A percentile compares a stretch with the other conserved stretches of the same genome.
Evolutionary conservation across 2,797 vertebrate genomes (phyloP).

Genomic region (Leptoclinus maculatus): DNA sequence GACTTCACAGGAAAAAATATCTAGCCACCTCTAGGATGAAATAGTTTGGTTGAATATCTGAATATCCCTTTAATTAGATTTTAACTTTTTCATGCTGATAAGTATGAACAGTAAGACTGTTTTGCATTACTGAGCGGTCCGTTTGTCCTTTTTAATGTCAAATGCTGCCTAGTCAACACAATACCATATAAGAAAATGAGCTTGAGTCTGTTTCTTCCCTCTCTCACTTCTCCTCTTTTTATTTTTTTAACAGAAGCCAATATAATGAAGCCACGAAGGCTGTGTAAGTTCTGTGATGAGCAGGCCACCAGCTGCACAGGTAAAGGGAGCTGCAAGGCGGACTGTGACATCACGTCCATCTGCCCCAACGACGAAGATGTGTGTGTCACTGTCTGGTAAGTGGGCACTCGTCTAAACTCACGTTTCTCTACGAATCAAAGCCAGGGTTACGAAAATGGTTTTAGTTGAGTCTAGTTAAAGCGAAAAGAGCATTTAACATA

Average conservation of each 20-base stretch:
- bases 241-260: slow-evolving; percentile 43
- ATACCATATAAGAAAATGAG: not conserved
- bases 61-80: slow-evolving; percentile 30
- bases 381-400: slow-evolving; percentile 83
- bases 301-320: slow-evolving; percentile 62
- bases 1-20: slow-evolving; percentile 44
- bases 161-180: not conserved
- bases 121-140: not conserved
- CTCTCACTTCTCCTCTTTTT: not conserved
- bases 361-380: slow-evolving; percentile 67
- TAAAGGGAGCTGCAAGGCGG: slow-evolving; percentile 66
- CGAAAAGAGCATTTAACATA: not conserved
- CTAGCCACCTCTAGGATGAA: slow-evolving; percentile 27
- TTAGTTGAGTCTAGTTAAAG: not conserved
- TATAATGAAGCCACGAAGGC: not conserved
- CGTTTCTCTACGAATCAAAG: not conserved
- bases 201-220: not conserved
- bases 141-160: not conserved
- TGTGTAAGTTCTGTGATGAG: slow-evolving; percentile 83
- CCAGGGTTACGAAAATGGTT: not conserved
- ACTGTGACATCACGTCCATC: slow-evolving; percentile 68
- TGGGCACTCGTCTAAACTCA: not conserved
- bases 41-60: slow-evolving; percentile 46
- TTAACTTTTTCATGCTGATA: slow-evolving; percentile 1
- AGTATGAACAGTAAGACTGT: not conserved